These are phyloP conservation scores for Plutella xylostella DNA, from an alignment of 2,888 invertebrate genomes.

Conservation along the genomic window DNA sequence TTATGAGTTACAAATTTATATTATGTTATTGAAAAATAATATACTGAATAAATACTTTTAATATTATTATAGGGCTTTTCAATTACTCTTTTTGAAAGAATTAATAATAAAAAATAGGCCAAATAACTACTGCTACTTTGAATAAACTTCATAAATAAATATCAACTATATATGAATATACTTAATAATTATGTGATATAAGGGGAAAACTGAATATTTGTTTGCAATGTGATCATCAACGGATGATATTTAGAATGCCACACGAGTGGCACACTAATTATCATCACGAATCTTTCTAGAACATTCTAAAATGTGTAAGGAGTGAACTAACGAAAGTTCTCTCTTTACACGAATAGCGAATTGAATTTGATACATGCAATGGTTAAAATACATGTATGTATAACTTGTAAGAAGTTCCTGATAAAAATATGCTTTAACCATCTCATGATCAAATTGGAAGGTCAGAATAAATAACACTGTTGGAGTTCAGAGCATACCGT, in stretches of 20 bases:
- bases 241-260: constrained; percentile 54
- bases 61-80: too few species aligned
- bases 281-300: constrained; percentile 20
- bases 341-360: constrained; percentile 38
- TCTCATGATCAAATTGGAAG: constrained; percentile 26
- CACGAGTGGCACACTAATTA: constrained; percentile 32
- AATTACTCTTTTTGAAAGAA: too few species aligned
- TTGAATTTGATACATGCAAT: constrained; percentile 25
- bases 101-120: too few species aligned
- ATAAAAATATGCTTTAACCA: constrained; percentile 41
- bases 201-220: constrained; percentile 68
- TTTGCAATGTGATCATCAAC: constrained; percentile 32
- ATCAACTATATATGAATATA: constrained; percentile 15
- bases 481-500: constrained; percentile 1
- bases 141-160: not conserved
- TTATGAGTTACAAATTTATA: too few species aligned
- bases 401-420: not conserved
- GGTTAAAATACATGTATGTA: constrained; percentile 40
- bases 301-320: constrained; percentile 33
- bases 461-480: constrained; percentile 49
- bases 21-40: too few species aligned
- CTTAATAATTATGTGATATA: too few species aligned
- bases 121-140: too few species aligned
- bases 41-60: too few species aligned
- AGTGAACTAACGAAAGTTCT: constrained; percentile 50